Evolutionary conservation across 2,113 vertebrate species (phyloP).

Genomic region (Aythya baeri): DNA sequence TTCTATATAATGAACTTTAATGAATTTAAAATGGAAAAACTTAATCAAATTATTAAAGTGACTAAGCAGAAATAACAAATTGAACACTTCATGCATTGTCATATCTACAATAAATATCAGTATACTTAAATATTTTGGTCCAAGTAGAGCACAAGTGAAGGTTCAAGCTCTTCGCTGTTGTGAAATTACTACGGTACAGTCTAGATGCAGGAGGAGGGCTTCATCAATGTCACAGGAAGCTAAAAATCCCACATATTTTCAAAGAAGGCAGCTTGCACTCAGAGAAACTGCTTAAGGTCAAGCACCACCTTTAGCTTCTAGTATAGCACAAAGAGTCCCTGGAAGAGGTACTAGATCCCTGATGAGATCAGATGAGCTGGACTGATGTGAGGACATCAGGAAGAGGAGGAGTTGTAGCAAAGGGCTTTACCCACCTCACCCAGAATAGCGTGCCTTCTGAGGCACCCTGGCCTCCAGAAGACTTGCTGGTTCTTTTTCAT

Average conservation of each 20-base stretch:
- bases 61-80: neutral
- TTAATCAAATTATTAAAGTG: neutral
- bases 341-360: neutral
- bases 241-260: neutral
- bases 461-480: neutral
- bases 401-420: neutral
- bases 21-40: neutral
- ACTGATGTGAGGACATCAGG: neutral
- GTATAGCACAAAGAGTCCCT: fast-evolving
- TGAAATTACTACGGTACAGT: neutral
- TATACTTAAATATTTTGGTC: neutral
- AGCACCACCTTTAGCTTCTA: neutral
- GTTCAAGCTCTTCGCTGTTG: neutral
- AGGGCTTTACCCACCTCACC: neutral
- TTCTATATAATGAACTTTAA: neutral
- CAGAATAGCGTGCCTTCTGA: fast-evolving
- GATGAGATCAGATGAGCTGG: neutral
- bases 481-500: neutral
- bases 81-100: neutral
- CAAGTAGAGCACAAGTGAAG: neutral
- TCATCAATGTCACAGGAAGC: fast-evolving
- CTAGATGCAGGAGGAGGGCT: neutral
- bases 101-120: neutral
- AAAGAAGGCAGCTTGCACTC: neutral
- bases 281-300: neutral